Base-by-base conservation (phyloP, 2,888 invertebrate species). In the Patella ulyssiponensis region DNA sequence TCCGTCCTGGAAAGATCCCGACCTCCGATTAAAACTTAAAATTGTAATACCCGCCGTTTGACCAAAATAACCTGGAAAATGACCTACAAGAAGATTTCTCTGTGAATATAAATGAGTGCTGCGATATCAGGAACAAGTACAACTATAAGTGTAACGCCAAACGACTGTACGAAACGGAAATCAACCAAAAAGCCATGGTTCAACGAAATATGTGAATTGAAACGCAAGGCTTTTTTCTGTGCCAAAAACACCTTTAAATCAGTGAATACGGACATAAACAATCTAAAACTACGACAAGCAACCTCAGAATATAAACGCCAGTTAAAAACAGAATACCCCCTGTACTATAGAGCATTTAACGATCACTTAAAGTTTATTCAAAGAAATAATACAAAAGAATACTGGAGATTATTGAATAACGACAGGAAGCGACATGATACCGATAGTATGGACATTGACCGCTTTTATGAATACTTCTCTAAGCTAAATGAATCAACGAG, bases 51-150 rank as follows among this genome's bases (percentile, higher is more conserved):
- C 64, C n/a, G 3, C 23, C n/a, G 2, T 1, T 1, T 27, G n/a
- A 64, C 64, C n/a, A 64, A 64, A 64, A 64, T 64, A 9, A 20
- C 17, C n/a, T 64, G 64, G 64, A 58, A 58, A n/a, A 20, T 58
- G 9, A 15, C n/a, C n/a, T 64, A 3, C n/a, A 20, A n/a, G 64
- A 4, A 0, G 64, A 64, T 64, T 64, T 64, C 23, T 20, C 9
- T 20, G n/a, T 11, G 0, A 64, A 64, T 64, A 20, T 64, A 12
- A 20, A n/a, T 20, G n/a, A 64, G 64, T 64, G 64, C n/a, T 20
- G 11, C 4, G n/a, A 64, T 64, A 64, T 64, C 64, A 4, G 64
- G n/a, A 20, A 64, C 17, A n/a, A 64, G 64, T n/a, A 64, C n/a
- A 20, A n/a, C 64, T 20, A 64, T 64, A 7, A 64, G 14, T 20